These are phyloP conservation scores for Bilobella aurantiaca DNA, from an alignment of 1,140 invertebrate species.

Conservation along the genomic window DNA sequence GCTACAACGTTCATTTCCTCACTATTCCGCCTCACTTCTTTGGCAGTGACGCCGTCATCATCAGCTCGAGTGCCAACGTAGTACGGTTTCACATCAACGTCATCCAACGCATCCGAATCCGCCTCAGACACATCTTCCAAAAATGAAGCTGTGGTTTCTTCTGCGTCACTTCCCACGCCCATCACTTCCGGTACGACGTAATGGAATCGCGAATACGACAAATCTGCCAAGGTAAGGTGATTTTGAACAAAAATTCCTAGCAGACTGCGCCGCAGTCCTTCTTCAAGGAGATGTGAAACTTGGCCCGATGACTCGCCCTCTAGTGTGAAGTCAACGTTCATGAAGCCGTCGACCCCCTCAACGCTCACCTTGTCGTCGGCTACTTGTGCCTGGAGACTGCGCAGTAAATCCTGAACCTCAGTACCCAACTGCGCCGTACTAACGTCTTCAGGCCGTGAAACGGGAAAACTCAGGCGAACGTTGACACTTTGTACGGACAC, in stretches of 20 bases:
- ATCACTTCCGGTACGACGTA: conserved; percentile 5
- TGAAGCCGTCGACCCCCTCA: conserved; percentile 46
- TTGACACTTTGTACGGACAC: conserved; percentile 52
- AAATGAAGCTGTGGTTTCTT: not conserved
- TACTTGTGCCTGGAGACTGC: conserved; percentile 44
- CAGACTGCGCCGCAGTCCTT: conserved; percentile 44
- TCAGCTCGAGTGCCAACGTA: not conserved
- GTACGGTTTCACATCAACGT: conserved; percentile 19
- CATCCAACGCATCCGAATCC: not conserved
- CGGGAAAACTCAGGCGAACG: conserved; percentile 51
- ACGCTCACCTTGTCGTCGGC: conserved; percentile 47
- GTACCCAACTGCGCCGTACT: conserved; percentile 42
- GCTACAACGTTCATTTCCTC: conserved; percentile 22
- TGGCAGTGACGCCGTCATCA: conserved; percentile 24
- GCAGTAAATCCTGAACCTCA: conserved; percentile 43
- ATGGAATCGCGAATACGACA: conserved; percentile 22
- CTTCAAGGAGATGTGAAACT: conserved; percentile 53
- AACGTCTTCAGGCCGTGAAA: conserved; percentile 34
- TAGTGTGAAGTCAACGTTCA: conserved; percentile 47
- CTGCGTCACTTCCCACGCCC: too few species aligned
- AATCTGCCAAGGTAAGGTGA: conserved; percentile 20
- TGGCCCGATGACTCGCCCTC: conserved; percentile 55
- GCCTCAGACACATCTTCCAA: conserved; percentile 12
- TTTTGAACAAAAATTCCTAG: conserved; percentile 17
- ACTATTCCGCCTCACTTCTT: conserved; percentile 12